These are phyloP conservation scores for Megaustenia siamemsis DNA, from an alignment of 2,888 invertebrate species.

Conservation along the genomic window DNA sequence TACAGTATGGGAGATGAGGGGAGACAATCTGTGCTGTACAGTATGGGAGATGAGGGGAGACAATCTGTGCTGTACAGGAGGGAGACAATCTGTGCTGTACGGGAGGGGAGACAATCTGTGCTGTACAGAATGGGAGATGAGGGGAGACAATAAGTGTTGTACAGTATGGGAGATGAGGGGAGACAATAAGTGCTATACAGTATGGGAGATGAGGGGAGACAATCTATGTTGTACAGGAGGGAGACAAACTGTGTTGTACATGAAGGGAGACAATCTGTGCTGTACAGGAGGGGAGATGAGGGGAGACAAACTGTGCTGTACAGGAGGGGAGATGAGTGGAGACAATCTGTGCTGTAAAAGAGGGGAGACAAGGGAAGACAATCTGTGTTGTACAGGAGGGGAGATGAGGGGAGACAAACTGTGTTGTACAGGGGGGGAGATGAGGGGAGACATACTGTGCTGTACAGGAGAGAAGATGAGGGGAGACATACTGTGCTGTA, in stretches of 20 bases:
- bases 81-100: too few relatives aligned
- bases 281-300: too few relatives aligned
- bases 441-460: too few relatives aligned
- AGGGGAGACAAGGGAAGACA: background rate
- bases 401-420: background rate
- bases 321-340: background rate
- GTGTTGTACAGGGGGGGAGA: background rate
- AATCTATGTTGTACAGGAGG: background rate
- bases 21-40: too few relatives aligned
- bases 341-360: background rate
- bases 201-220: background rate
- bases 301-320: too few relatives aligned
- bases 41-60: too few relatives aligned
- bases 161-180: background rate
- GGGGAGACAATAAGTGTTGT: too few relatives aligned
- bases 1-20: too few relatives aligned
- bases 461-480: too few relatives aligned
- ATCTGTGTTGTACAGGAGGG: background rate
- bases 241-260: background rate
- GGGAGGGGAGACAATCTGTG: too few relatives aligned
- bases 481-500: too few relatives aligned
- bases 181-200: background rate
- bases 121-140: background rate
- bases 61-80: too few relatives aligned
- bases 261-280: background rate